These are phyloP conservation scores for Aplodontia rufa DNA, from an alignment of 2,113 vertebrate species.

Conservation along the genomic window DNA sequence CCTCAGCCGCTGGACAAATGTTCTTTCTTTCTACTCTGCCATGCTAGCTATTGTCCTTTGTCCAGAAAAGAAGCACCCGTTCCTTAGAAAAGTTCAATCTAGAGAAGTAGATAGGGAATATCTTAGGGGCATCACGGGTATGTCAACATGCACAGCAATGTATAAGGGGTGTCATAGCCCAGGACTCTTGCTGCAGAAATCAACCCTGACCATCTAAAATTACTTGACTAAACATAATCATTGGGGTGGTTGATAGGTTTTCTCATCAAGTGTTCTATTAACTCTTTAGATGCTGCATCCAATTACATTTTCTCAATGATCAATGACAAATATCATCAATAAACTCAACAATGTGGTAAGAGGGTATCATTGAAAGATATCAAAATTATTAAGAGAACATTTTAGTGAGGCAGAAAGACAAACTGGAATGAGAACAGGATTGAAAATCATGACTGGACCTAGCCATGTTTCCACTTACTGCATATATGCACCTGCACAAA, in stretches of 20 bases:
- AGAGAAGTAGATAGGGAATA: background rate
- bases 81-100: background rate
- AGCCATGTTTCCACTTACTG: background rate
- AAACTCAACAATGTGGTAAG: background rate
- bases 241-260: background rate
- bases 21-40: background rate
- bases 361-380: background rate
- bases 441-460: background rate
- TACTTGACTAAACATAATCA: background rate
- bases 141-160: background rate
- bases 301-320: background rate
- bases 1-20: background rate
- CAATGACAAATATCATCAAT: background rate
- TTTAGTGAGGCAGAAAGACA: background rate
- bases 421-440: background rate
- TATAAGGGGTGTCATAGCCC: background rate
- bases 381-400: background rate
- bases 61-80: background rate
- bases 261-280: background rate
- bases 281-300: background rate
- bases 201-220: background rate
- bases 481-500: background rate
- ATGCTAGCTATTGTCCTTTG: background rate
- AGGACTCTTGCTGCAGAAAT: background rate
- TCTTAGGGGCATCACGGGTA: background rate